Conservation (phyloP, 2,888 invertebrate species). For the Hydraecia micacea region DNA sequence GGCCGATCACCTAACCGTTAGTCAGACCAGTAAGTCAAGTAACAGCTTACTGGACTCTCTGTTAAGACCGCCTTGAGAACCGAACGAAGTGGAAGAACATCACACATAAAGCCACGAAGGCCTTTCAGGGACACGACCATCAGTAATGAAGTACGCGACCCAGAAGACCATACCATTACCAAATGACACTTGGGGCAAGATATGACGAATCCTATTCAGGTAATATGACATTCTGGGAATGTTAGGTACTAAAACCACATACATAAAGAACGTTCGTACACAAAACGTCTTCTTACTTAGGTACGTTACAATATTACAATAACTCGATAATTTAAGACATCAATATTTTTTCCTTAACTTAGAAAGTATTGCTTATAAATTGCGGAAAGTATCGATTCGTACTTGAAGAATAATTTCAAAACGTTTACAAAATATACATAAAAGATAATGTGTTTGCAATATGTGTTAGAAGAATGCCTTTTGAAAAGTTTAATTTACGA, state of each 20-base stretch:
- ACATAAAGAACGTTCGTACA: not conserved
- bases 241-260: not conserved
- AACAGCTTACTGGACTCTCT: not conserved
- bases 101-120: not conserved
- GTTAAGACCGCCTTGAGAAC: not conserved
- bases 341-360: conserved; percentile 38
- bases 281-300: not conserved
- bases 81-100: not conserved
- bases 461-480: conserved; percentile 35
- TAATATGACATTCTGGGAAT: not conserved
- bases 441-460: conserved; percentile 42
- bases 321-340: conserved; percentile 35
- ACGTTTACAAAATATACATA: conserved; percentile 41
- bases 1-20: not conserved
- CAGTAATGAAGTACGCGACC: not conserved
- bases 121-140: not conserved
- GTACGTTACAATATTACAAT: conserved; percentile 21
- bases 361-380: conserved; percentile 29
- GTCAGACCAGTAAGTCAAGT: not conserved
- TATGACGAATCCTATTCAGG: not conserved
- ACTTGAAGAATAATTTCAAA: conserved; percentile 57
- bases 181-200: not conserved
- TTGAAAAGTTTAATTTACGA: conserved; percentile 35
- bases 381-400: conserved; percentile 31
- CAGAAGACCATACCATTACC: not conserved